These are phyloP conservation scores for Arremon brunneinucha DNA, from an alignment of 2,797 vertebrate species.

Conservation along the genomic window DNA sequence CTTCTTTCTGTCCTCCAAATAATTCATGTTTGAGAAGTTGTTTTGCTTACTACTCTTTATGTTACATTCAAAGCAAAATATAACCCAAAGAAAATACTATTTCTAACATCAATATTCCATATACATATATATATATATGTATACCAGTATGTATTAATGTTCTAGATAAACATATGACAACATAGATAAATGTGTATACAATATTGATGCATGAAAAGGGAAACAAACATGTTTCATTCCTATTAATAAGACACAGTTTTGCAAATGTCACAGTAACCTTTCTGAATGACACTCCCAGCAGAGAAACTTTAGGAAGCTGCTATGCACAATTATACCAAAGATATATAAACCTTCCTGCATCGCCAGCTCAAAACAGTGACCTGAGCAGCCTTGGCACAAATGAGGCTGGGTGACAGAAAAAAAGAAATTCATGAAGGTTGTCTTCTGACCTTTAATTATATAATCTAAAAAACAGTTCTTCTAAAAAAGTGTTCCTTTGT, in stretches of 20 bases:
- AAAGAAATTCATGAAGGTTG: background rate
- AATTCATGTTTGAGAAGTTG: background rate
- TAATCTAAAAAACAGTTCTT: background rate
- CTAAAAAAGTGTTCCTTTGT: background rate
- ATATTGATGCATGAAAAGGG: background rate
- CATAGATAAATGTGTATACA: background rate
- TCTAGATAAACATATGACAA: background rate
- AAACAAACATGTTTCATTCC: slow-evolving; percentile 58
- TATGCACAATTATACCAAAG: slow-evolving; percentile 49
- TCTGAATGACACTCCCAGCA: slow-evolving; percentile 56
- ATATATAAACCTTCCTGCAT: slow-evolving; percentile 30
- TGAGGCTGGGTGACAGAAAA: background rate
- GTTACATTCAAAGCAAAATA: background rate
- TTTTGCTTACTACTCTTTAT: background rate
- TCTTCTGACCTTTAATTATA: slow-evolving; percentile 15
- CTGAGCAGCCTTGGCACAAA: background rate
- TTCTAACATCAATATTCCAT: background rate
- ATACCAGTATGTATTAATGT: background rate
- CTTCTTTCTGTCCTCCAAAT: background rate
- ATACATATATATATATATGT: too few species aligned
- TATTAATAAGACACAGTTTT: slow-evolving; percentile 60
- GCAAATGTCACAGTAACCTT: slow-evolving; percentile 76
- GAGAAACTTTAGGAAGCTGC: slow-evolving; percentile 59
- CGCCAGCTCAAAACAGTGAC: slow-evolving; percentile 41
- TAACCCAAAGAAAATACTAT: background rate